Base-by-base conservation (phyloP, 1,140 invertebrate species). In the Steinernema khuongi region DNA sequence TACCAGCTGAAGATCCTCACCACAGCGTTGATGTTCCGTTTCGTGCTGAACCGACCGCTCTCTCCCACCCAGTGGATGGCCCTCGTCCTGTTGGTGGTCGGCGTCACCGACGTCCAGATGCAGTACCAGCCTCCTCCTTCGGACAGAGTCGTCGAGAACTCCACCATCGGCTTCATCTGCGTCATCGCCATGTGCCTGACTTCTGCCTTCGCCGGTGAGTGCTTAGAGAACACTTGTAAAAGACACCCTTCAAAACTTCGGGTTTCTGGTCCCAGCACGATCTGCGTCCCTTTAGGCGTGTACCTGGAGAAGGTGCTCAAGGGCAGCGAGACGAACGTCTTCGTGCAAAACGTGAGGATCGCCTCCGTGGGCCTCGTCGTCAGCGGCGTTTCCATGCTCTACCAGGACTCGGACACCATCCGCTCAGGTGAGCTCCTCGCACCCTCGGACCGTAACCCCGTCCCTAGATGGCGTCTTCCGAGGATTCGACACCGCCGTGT, bases 401-500 rank as follows among this genome's bases (percentile, higher is more conserved):
- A 76, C 43, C 77, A 83, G 31, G 82, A 85, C 68, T 79, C 50
- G 28, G 74, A 75, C 1, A 72, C 36, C 19, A 85, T 83, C 70
- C 30, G 72, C 19, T 19, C 68, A 81, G 28, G 80, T 81, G 32
- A 41, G 4, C 4, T 14, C 14, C 2, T 26, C 19, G 50, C 11
- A 60, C 50, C 7, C 11, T 60, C 50, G 14, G 4, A 7, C 26
- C 22, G 26, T 7, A 60, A 14, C 4, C 50, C 14, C 14, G 4
- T 60, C 19, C 36, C 36, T 41, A 83, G 83, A 83, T 70, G 82
- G 82, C 2, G 26, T 81, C 4, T 81, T 83, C 75, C 89, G 89
- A 79, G 92, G 92, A 4, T 94, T 93, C 84, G 92, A 94, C 85
- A 79, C 86, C 31, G 92, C 94, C 80, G 91, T 96, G 22, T 90